Evolutionary conservation across 92 coral and sea anemone species (phyloP), one percentile per base, ranked within the genome.

Genomic region (Isaurus tuberculatus): DNA sequence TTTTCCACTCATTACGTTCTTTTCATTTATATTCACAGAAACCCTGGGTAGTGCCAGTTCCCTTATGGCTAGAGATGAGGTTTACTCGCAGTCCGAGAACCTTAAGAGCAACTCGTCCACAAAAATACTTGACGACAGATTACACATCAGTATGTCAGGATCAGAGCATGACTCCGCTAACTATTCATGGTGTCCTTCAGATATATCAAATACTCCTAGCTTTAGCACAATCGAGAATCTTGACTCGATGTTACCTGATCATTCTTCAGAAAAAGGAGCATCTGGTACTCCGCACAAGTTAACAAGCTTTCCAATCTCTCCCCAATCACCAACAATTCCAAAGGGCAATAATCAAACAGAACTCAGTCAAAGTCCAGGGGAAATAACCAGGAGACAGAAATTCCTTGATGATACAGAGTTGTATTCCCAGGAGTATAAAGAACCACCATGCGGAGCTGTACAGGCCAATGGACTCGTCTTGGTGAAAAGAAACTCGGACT

Each of bases 401-500:
- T 77, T 77, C 33, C 57, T 77, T 32, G 82, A 77, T 60, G 82
- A 77, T 77, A 33, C 82, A 8, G 82, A 77, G 70, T 51, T 77
- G 23, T 77, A 58, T 60, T 33, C 65, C 7, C 11, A 26, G 42
- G 55, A 67, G 48, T 75, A 55, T 55, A 67, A 69, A 20, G 46
- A 55, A 26, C 89, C 88, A 30, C 70, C 88, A 14, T 89, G 94
- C 33, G 82, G 53, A 8, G 82, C 82, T 10, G 70, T 60, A 5
- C 82, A 77, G 22, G 95, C 95, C 17, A 77, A 88, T 44, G 84
- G 79, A 17, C 87, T 93, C 26, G 97, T 90, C 19, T 66, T 93
- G 33, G 22, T 91, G 26, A 93, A 93, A 66, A 87, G 97, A 81
- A 91, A 93, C 78, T 93, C 97, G 0, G 97, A 93, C 83, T 83